Base-by-base conservation (phyloP, 2,888 invertebrate species). In the Empis livida region DNA sequence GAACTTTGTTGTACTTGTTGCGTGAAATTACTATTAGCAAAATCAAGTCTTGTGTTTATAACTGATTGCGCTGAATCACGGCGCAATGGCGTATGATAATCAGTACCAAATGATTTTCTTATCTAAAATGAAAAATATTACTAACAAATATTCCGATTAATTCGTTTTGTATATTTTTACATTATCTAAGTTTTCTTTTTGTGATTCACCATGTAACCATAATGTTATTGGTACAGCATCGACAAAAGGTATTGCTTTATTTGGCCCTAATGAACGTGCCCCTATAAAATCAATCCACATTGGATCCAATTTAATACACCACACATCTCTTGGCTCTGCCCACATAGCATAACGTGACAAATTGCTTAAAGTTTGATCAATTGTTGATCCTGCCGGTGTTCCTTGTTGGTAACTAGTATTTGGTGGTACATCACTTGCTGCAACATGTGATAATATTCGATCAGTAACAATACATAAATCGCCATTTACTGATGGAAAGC, bases 281-380 rank as follows among this genome's bases (percentile, higher is more conserved):
- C 91, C 92, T 51, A 82, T 75, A 66, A 94, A 94, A 68, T 95
- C 95, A 11, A 86, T 83, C 93, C 94, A 95, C 45, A 93, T 76
- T 0, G 95, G 94, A 63, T 95, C 94, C 39, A 88, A 74, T 56
- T 81, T 77, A 13, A 89, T 77, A 64, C 87, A 90, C 87, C 94
- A 95, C 11, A 95, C 80, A 57, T 87, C 82, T 54, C 88, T 78
- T n/a, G 82, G 81, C 64, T 90, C 90, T 0, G 81, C 80, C 90
- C 91, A 91, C 46, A 90, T 63, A 47, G 76, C 58, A 58, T 77
- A 76, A 2, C 69, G 62, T 48, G 68, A 61, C 23, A 70, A 57
- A 53, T 61, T 67, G 59, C 54, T 62, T 62, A 10, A 56, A n/a
- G 35, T 35, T 35, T 13, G 35, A 35, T 35, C n/a, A 35, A 35